Evolutionary conservation across 2,888 invertebrate genomes (phyloP), one percentile per base, ranked within the genome.

Genomic region (Ptychoptera albimana): DNA sequence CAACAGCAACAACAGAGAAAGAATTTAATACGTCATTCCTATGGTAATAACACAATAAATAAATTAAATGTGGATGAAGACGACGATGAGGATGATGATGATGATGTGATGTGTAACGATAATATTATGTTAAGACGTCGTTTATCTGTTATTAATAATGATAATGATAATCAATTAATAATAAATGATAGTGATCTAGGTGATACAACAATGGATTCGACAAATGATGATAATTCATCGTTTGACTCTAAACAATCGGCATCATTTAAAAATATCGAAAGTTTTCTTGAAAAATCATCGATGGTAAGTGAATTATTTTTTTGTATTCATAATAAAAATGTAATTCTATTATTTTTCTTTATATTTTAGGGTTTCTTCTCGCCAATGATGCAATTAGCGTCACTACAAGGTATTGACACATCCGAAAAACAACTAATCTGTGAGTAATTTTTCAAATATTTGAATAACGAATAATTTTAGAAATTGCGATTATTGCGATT

Each of bases 371-470:
- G 43, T 32, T 48, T 50, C 31, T 50, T 50, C 39, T 50, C 50
- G 44, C 50, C 52, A 35, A 47, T 51, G 44, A 15, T 52, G 39
- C 52, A 53, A 38, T 48, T 52, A 46, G 49, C 48, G 2, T 48
- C 49, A 42, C 39, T 52, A 30, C 50, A 51, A 46, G 46, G 39
- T 37, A 23, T 23, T 23, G 23, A 23, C 23, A 5, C 23, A 23
- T 51, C 52, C 30, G 53, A 53, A 36, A 50, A 50, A 31, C 52
- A 51, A 42, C 37, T 52, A 31, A 49, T 49, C 36, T 50, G 53
- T 53, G 38, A 51, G 52, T 49, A 12, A 6, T 41, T 13, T 32
- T 43, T 31, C n/a, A n/a, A n/a, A n/a, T n/a, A n/a, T n/a, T n/a
- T n/a, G n/a, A n/a, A n/a, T n/a, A n/a, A n/a, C n/a, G n/a, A n/a